Percentiles rank a stretch among this genome's conserved stretches.
Evolutionary conservation across 2,888 invertebrate species (phyloP).

Genomic region (Leucophenga montana): DNA sequence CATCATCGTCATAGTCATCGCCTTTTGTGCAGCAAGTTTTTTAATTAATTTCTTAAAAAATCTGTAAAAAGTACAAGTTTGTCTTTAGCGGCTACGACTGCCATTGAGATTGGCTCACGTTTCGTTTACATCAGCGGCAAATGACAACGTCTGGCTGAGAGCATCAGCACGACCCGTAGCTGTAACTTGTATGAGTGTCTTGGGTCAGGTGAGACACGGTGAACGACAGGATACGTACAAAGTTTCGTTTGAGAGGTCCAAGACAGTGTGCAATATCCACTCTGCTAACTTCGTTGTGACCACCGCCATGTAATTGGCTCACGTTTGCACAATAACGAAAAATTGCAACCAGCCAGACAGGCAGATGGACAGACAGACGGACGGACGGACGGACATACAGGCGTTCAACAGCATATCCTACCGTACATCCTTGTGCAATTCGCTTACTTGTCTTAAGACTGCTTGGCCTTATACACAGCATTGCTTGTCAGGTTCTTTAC

Average conservation of each 20-base stretch:
- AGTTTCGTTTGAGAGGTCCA: not conserved
- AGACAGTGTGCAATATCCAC: too few species aligned
- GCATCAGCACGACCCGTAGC: too few species aligned
- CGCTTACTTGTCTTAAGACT: not conserved
- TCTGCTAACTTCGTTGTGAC: not conserved
- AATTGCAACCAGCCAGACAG: conserved; percentile 8
- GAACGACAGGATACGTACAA: not conserved
- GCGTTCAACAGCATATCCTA: not conserved
- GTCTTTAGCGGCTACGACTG: not conserved
- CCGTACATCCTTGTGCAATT: not conserved
- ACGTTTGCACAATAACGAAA: conserved; percentile 24
- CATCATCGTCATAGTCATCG: not conserved
- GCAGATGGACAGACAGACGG: not conserved
- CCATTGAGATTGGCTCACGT: conserved; percentile 21
- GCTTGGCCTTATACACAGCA: not conserved
- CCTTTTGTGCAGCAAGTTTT: conserved; percentile 14
- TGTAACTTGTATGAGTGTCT: too few species aligned
- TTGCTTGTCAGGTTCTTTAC: not conserved
- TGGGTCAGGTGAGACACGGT: too few species aligned
- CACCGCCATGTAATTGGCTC: conserved; percentile 21
- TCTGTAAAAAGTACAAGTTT: not conserved
- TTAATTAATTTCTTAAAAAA: conserved; percentile 25
- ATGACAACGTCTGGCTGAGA: conserved; percentile 10
- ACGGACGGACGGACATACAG: too few species aligned
- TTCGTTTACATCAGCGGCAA: conserved; percentile 18